Percentiles rank a stretch among this genome's conserved stretches.
phyloP scores from a whole-genome alignment of 1,140 invertebrate species.

The Leptinotarsa texana region DNA sequence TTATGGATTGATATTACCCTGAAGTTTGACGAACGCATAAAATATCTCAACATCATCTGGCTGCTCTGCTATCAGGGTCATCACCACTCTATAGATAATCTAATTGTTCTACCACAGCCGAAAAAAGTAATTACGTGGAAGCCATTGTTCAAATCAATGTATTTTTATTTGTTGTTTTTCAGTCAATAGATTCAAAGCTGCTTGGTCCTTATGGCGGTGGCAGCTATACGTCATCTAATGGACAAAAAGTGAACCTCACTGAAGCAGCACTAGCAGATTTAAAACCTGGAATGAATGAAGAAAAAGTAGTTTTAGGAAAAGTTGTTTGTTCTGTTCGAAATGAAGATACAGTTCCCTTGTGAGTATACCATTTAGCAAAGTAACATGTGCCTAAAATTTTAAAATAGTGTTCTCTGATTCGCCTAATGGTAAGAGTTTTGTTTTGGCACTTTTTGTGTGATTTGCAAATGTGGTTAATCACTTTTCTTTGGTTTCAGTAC shows the following conservation, averaged over 20 bases:
- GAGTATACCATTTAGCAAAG: conserved; percentile 54
- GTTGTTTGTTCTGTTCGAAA: conserved; percentile 80
- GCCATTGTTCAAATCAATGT: background rate
- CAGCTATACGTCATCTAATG: conserved; percentile 59
- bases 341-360: conserved; percentile 79
- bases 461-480: conserved; percentile 67
- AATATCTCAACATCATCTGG: no score
- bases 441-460: conserved; percentile 79
- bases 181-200: conserved; percentile 63
- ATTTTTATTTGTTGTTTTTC: conserved; percentile 36
- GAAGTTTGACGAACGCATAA: no score
- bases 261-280: conserved; percentile 60
- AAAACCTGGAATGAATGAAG: conserved; percentile 63
- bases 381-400: no score
- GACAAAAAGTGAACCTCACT: conserved; percentile 61
- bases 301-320: conserved; percentile 75
- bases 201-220: conserved; percentile 67
- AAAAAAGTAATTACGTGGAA: background rate
- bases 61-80: no score
- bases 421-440: background rate
- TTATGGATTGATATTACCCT: no score
- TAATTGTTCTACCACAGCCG: background rate
- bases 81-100: no score
- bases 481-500: conserved; percentile 63
- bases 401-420: no score